A percentile compares a stretch with the other conserved stretches of the same genome.
Evolutionary conservation across 2,888 invertebrate genomes (phyloP).

Genomic region (Ferrisia virgata): DNA sequence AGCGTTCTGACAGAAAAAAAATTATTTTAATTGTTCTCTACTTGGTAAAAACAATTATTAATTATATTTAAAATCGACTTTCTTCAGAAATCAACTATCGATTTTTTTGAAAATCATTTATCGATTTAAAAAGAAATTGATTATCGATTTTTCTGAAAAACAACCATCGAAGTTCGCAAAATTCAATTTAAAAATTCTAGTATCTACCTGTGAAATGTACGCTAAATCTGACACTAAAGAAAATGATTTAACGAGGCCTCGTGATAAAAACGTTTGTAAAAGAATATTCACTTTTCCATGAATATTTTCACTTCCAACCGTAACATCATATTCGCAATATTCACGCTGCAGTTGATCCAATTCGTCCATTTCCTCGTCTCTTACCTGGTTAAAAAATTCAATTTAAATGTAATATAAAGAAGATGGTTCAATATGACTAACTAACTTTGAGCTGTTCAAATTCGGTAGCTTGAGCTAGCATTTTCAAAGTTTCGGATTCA

Average conservation of each 20-base stretch:
- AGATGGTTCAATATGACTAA: not conserved
- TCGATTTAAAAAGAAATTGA: too few species aligned
- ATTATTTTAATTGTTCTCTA: too few species aligned
- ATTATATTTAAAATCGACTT: too few species aligned
- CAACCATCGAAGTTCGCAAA: too few species aligned
- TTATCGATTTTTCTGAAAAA: too few species aligned
- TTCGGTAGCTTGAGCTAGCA: constrained; percentile 90
- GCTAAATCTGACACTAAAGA: constrained; percentile 84
- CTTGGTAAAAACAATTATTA: too few species aligned
- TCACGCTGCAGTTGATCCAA: constrained; percentile 71
- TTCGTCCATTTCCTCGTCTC: constrained; percentile 93
- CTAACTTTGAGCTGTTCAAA: constrained; percentile 88
- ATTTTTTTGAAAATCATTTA: too few species aligned
- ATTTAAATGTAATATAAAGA: constrained; percentile 22
- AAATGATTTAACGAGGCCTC: constrained; percentile 75
- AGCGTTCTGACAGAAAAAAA: constrained; percentile 66
- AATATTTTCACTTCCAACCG: constrained; percentile 81
- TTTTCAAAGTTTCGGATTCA: constrained; percentile 79
- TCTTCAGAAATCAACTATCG: too few species aligned
- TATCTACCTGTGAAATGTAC: constrained; percentile 77
- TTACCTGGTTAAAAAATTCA: constrained; percentile 59
- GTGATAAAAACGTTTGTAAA: constrained; percentile 83
- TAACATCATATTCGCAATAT: constrained; percentile 74
- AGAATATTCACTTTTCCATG: constrained; percentile 94
- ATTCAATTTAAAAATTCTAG: not conserved